These are phyloP conservation scores for Sinodicranocentrus sp. DNA, from an alignment of 2,888 invertebrate genomes.

Conservation along the genomic window DNA sequence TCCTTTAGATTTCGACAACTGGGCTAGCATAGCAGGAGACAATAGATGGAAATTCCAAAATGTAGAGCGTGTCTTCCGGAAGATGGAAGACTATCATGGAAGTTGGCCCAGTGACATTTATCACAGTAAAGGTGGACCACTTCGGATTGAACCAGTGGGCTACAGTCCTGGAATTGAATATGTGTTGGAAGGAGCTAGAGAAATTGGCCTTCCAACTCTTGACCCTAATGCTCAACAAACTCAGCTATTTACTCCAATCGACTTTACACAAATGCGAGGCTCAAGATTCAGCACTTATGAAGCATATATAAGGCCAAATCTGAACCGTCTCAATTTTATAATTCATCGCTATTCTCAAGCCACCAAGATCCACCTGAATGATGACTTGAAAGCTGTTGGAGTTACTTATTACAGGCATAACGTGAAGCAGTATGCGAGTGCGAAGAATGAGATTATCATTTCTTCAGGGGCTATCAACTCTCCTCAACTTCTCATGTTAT, in stretches of 20 bases:
- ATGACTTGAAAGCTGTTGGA: slow-evolving; percentile 33
- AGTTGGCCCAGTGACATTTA: not conserved
- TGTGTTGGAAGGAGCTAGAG: slow-evolving; percentile 12
- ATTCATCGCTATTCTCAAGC: slow-evolving; percentile 90
- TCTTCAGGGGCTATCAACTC: slow-evolving; percentile 44
- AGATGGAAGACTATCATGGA: slow-evolving; percentile 27
- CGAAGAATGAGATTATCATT: slow-evolving; percentile 50
- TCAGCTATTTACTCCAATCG: slow-evolving; percentile 39
- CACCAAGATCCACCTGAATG: slow-evolving; percentile 80
- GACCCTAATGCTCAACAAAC: slow-evolving; percentile 33
- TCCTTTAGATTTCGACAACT: slow-evolving; percentile 82
- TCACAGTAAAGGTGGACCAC: slow-evolving; percentile 31
- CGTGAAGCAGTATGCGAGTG: not conserved
- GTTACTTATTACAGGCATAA: slow-evolving; percentile 50
- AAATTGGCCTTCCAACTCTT: slow-evolving; percentile 5
- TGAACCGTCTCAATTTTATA: slow-evolving; percentile 88
- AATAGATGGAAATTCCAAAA: slow-evolving; percentile 49
- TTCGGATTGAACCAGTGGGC: slow-evolving; percentile 14
- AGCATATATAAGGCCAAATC: slow-evolving; percentile 79
- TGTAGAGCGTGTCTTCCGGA: slow-evolving; percentile 4
- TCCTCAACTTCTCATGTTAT: slow-evolving; percentile 44
- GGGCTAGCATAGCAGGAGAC: slow-evolving; percentile 81
- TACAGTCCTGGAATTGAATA: slow-evolving; percentile 26
- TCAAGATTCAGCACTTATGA: slow-evolving; percentile 50
- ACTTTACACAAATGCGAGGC: slow-evolving; percentile 16